Percentiles rank a stretch among this genome's conserved stretches.
phyloP scores from a whole-genome alignment of 2,113 vertebrate genomes.

The Vicugna pacos region DNA sequence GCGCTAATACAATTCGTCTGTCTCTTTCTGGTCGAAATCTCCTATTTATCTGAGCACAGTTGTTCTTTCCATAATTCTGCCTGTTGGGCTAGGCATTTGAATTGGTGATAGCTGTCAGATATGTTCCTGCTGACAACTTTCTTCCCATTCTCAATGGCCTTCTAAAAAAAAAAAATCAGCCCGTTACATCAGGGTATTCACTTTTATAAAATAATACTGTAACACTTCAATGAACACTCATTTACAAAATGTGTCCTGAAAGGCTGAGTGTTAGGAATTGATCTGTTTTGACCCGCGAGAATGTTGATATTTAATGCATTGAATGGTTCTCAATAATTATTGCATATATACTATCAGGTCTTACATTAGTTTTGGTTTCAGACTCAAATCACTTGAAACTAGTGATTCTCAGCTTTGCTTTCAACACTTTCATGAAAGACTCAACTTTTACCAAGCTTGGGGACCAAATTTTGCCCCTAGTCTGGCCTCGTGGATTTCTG shows the following conservation, averaged over 20 bases:
- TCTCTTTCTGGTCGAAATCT: not conserved
- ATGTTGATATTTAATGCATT: not conserved
- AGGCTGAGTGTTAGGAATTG: not conserved
- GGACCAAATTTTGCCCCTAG: not conserved
- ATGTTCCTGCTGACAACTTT: not conserved
- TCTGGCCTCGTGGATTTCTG: not conserved
- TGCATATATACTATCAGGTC: not conserved
- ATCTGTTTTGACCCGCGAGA: not conserved
- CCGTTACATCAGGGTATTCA: not conserved
- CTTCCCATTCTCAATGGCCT: not conserved
- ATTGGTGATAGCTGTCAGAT: not conserved
- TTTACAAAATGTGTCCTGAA: not conserved
- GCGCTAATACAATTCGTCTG: not conserved
- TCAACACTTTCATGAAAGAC: not conserved
- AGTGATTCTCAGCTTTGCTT: not conserved
- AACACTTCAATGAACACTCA: not conserved
- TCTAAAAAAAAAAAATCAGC: not conserved
- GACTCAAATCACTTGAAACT: not conserved
- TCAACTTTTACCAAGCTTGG: not conserved
- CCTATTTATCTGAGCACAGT: not conserved
- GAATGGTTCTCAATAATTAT: not conserved
- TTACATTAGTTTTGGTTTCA: not conserved
- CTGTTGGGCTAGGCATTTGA: not conserved
- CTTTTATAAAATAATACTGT: constrained; percentile 25
- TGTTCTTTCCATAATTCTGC: not conserved